phyloP scores from a whole-genome alignment of 2,888 invertebrate genomes.

The Aspidapion aeneum region DNA sequence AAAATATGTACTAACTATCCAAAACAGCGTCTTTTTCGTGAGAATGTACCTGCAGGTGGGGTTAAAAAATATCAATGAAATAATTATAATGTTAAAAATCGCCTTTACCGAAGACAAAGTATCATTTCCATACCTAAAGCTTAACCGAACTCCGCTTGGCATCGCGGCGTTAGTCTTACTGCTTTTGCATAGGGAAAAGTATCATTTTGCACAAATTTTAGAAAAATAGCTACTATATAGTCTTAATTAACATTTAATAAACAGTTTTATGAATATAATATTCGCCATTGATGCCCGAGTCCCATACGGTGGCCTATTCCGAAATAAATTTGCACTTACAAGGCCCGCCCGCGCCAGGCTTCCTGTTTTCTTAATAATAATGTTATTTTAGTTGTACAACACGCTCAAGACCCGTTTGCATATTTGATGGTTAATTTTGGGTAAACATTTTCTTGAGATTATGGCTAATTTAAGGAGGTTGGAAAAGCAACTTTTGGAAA shows the following conservation, averaged over 20 bases:
- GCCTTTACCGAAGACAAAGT: no score
- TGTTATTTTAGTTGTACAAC: conserved; percentile 8
- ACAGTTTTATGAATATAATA: no score
- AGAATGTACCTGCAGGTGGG: no score
- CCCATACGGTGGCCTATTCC: no score
- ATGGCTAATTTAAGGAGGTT: not conserved
- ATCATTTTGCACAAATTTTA: not conserved
- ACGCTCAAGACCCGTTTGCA: conserved; percentile 2
- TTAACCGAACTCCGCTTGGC: not conserved
- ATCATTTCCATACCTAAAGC: no score
- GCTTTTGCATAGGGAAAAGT: not conserved
- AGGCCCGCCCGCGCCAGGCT: not conserved
- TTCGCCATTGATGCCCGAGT: no score
- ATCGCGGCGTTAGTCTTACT: not conserved
- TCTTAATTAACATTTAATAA: no score
- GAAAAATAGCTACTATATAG: not conserved
- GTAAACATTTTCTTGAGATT: not conserved
- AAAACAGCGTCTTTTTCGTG: no score
- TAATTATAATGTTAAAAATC: no score
- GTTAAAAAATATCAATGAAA: no score
- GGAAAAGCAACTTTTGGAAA: not conserved
- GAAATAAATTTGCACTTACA: not conserved
- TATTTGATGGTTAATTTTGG: conserved; percentile 1
- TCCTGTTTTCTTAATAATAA: not conserved
- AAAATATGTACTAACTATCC: no score